Evolutionary conservation across 1,140 invertebrate genomes (phyloP).

Genomic region (Mercenaria mercenaria): DNA sequence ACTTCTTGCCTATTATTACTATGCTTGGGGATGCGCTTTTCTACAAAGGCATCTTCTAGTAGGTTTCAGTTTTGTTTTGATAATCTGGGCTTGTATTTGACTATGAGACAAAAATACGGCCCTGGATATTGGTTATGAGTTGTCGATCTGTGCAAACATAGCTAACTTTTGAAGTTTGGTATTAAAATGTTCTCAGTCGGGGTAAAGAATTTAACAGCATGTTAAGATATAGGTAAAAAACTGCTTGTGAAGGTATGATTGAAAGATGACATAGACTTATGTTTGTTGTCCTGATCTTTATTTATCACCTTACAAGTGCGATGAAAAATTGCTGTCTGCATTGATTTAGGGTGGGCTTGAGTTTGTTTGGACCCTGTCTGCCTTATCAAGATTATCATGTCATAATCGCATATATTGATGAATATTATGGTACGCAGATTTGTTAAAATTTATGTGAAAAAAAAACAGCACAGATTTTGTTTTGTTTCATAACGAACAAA

Average conservation of each 20-base stretch:
- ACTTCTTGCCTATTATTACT: no score
- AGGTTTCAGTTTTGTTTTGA: no score
- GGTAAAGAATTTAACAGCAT: constrained; percentile 1
- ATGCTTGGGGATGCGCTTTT: no score
- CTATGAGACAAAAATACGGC: no score
- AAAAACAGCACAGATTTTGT: no score
- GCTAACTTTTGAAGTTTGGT: not conserved
- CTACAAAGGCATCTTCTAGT: no score
- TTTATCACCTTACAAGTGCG: constrained; percentile 13
- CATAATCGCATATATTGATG: constrained; percentile 9
- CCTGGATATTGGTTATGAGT: no score
- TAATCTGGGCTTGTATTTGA: no score
- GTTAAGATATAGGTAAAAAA: not conserved
- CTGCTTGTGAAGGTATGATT: not conserved
- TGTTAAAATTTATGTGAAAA: no score
- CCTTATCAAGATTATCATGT: not conserved
- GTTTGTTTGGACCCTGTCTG: not conserved
- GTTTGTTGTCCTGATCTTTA: not conserved
- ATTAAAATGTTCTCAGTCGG: not conserved
- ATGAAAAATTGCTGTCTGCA: not conserved
- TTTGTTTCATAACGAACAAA: no score
- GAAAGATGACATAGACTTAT: not conserved
- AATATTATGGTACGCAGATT: not conserved
- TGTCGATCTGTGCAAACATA: not conserved
- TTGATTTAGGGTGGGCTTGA: not conserved